Evolutionary conservation across 2,113 vertebrate genomes (phyloP), one percentile per base, ranked within the genome.

Genomic region (Nettapus auritus): DNA sequence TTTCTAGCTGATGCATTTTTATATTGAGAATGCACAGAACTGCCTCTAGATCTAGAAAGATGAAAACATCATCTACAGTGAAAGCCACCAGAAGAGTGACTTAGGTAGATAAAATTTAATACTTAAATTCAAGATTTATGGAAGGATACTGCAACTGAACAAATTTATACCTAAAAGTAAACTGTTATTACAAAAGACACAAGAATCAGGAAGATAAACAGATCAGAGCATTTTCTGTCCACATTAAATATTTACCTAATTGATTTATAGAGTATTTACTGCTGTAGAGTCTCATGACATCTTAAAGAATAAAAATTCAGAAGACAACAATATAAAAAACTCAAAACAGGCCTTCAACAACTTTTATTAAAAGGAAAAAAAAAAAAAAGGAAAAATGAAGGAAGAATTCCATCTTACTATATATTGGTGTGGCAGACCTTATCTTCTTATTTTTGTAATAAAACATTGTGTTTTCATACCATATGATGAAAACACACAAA

Each of bases 241-340:
- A n/a, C 19, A 33, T 28, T 8, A 44, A 59, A 19, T 69, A 62
- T 56, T 73, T 81, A 46, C 31, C 6, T 26, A 16, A 81, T 29
- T 36, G 13, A 57, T 83, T 5, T 40, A 42, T 46, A 69, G 9
- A 60, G 13, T 11, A 74, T 11, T 17, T 67, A 36, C 26, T 6
- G 33, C 14, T 79, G 62, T 17, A 48, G n/a, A 53, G 40, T 19
- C 33, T 83, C 34, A 11, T 74, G 17, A 7, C 10, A 18, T 19
- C 14, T 33, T 23, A 60, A n/a, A 13, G 13, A 28, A 48, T 34
- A 42, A 69, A 36, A 22, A 17, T 23, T 19, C 4, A 8, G 44
- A 69, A 4, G 3, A 2, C 3, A 14, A n/a, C 7, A 19, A 20
- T 5, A 18, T 25, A 29, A 53, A 59, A 26, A 56, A 19, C 0